Evolutionary conservation across 2,888 invertebrate species (phyloP), one percentile per base, ranked within the genome.

Genomic region (Epiblema foenella): DNA sequence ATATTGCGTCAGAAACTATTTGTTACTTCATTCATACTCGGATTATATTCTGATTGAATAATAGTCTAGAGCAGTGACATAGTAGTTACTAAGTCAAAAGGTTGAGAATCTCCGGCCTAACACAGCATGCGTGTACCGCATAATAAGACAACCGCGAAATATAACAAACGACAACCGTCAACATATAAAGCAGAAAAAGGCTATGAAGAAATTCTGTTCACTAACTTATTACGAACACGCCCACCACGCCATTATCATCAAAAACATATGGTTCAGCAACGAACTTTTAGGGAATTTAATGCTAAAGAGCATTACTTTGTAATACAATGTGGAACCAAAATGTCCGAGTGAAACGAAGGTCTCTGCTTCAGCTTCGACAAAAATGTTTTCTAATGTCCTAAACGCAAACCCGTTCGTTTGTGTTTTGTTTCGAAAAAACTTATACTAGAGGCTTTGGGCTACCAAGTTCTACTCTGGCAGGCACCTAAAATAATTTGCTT

Each of bases 81-180:
- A 8, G 39, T 39, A 7, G 46, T 15, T 8, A 46, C n/a, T 46
- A 46, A 46, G n/a, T 42, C 29, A 8, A 63, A 58, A 51, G 46
- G n/a, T 70, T 70, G 70, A 66, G 65, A 5, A 49, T 37, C 59
- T 33, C 20, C 65, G 70, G 9, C 29, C 20, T 60, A 11, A 29
- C 71, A 51, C 68, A 71, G 63, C 66, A 66, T 51, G 66, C 67
- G 66, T 71, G 70, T 66, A 60, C n/a, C 49, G 60, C 42, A 71
- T 60, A 71, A 71, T 62, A 66, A 66, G 72, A 64, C 68, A 64
- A 71, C 64, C 12, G 72, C 46, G 17, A 72, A 59, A 46, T 63
- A 51, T 57, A 57, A 65, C 51, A 33, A 58, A 65, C 52, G 52
- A 58, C 54, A 42, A 37, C 1, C 7, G 17, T n/a, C 17, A 49